A percentile compares a stretch with the other conserved stretches of the same genome.
phyloP scores from a whole-genome alignment of 1,140 invertebrate genomes.

The Drosophila varians region DNA sequence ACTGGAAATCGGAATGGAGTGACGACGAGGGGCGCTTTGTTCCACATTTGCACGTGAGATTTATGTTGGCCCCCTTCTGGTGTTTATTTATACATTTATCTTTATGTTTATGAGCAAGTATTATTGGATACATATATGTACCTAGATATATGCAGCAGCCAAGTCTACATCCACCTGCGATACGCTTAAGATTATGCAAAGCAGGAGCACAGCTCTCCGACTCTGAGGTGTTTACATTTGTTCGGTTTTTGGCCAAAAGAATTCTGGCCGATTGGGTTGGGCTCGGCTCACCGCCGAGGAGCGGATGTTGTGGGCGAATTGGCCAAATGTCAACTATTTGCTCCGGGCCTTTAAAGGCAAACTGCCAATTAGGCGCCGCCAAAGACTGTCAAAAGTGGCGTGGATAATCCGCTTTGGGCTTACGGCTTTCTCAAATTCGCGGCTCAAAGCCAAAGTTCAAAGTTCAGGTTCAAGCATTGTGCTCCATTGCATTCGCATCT shows the following conservation, averaged over 20 bases:
- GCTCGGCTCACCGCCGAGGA: constrained; percentile 19
- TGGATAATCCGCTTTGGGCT: constrained; percentile 5
- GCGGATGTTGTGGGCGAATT: constrained; percentile 69
- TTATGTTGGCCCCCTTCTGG: constrained; percentile 54
- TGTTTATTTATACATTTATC: constrained; percentile 72
- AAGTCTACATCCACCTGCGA: constrained; percentile 64
- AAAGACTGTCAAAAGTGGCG: constrained; percentile 10
- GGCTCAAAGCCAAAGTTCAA: constrained; percentile 25
- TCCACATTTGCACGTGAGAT: constrained; percentile 77
- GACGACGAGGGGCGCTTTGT: constrained; percentile 54
- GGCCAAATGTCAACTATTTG: constrained; percentile 67
- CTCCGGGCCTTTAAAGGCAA: constrained; percentile 60
- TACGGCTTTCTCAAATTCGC: neutral
- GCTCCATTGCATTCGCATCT: constrained; percentile 7
- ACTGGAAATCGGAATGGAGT: constrained; percentile 28
- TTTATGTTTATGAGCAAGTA: constrained; percentile 50
- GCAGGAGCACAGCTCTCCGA: constrained; percentile 18
- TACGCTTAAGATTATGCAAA: constrained; percentile 59
- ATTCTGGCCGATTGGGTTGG: constrained; percentile 42
- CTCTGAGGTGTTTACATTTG: constrained; percentile 39
- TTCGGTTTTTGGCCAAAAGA: constrained; percentile 38
- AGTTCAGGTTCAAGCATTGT: constrained; percentile 52
- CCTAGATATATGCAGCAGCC: constrained; percentile 3
- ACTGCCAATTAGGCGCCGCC: constrained; percentile 53
- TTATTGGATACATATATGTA: constrained; percentile 13